Evolutionary conservation across 2,797 vertebrate species (phyloP).

Genomic region (Rhinatrema bivittatum): DNA sequence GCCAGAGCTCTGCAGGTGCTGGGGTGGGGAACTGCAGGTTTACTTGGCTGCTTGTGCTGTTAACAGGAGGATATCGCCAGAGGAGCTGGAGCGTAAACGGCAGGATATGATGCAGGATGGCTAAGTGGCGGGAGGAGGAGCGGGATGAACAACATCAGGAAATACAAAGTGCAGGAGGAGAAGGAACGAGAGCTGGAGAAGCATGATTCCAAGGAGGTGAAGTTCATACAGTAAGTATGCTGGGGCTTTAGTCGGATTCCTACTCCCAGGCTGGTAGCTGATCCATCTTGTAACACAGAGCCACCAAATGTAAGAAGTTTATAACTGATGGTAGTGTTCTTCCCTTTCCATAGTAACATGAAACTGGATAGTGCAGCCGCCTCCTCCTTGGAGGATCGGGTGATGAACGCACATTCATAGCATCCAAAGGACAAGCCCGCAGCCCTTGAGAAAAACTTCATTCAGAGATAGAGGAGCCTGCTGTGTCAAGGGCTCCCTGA

Average conservation of each 20-base stretch:
- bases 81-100: slow-evolving; percentile 75
- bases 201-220: slow-evolving; percentile 56
- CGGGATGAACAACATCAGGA: slow-evolving; percentile 69
- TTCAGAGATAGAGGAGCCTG: slow-evolving; percentile 69
- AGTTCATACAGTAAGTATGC: slow-evolving; percentile 82
- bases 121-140: slow-evolving; percentile 79
- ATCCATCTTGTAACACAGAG: no score
- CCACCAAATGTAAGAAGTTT: no score
- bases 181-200: slow-evolving; percentile 60
- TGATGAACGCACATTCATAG: slow-evolving; percentile 92
- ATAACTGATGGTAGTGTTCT: no score
- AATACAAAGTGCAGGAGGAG: slow-evolving; percentile 76
- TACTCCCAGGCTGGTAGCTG: neutral
- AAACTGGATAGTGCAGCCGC: slow-evolving; percentile 83
- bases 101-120: slow-evolving; percentile 84
- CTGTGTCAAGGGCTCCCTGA: neutral
- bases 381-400: slow-evolving; percentile 82
- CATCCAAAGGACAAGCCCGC: slow-evolving; percentile 82
- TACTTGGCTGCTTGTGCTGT: no score
- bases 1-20: no score
- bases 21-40: no score
- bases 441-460: slow-evolving; percentile 83
- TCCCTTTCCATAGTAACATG: slow-evolving; percentile 63
- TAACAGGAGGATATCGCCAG: slow-evolving; percentile 69
- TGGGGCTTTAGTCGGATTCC: neutral